A percentile compares a stretch with the other conserved stretches of the same genome.
phyloP scores from a whole-genome alignment of 2,797 vertebrate genomes.

The Hydrophis major region DNA sequence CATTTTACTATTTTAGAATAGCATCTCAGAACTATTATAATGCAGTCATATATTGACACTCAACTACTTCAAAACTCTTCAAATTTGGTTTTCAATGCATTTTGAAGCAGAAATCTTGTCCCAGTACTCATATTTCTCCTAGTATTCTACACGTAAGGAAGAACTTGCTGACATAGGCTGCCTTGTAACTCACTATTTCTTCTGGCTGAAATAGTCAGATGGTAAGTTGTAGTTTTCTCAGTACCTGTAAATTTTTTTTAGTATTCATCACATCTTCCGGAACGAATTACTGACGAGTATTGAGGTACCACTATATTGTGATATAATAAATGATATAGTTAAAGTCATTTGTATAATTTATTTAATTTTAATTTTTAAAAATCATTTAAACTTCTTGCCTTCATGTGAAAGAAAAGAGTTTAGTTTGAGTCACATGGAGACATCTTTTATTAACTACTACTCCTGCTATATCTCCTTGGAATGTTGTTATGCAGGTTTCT shows the following conservation, averaged over 20 bases:
- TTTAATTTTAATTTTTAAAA: not conserved
- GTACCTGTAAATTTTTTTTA: not conserved
- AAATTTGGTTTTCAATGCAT: not conserved
- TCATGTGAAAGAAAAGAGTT: not conserved
- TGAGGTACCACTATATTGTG: not conserved
- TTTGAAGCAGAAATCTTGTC: not conserved
- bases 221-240: not conserved
- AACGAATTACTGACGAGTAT: not conserved
- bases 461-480: not conserved
- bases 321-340: not conserved
- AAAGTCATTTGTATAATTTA: not conserved
- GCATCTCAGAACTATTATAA: not conserved
- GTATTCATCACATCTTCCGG: not conserved
- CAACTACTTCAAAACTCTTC: not conserved
- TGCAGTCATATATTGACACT: not conserved
- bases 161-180: not conserved
- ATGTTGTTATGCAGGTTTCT: not conserved
- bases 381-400: not conserved
- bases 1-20: not conserved
- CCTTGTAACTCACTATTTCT: not conserved
- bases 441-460: not conserved
- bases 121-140: not conserved
- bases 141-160: not conserved
- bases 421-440: not conserved
- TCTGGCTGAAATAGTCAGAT: not conserved